Conservation (phyloP, 1,140 invertebrate species). For the Drosophila repleta region DNA sequence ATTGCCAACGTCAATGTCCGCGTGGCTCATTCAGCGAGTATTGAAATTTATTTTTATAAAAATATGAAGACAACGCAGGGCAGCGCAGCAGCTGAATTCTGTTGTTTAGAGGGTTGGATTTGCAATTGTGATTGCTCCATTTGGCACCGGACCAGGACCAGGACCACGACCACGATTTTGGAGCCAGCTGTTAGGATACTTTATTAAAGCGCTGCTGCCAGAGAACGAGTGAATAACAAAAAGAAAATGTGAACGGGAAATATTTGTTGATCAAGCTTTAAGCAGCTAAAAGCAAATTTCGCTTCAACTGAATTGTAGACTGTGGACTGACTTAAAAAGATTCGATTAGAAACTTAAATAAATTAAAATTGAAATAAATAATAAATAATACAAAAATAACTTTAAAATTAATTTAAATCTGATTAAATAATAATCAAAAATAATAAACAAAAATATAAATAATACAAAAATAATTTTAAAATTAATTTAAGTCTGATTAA, state of each 20-base stretch:
- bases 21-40: constrained; percentile 27
- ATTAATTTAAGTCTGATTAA: too few relatives aligned
- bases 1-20: constrained; percentile 43
- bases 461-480: too few relatives aligned
- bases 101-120: background rate
- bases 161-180: background rate
- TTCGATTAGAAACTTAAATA: too few relatives aligned
- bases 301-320: too few relatives aligned
- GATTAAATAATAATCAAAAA: too few relatives aligned
- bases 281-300: too few relatives aligned
- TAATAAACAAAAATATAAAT: too few relatives aligned
- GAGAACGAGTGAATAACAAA: background rate
- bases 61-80: constrained; percentile 21
- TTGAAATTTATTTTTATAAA: constrained; percentile 71
- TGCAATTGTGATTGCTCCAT: constrained; percentile 35
- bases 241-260: background rate
- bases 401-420: too few relatives aligned
- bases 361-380: too few relatives aligned
- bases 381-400: too few relatives aligned
- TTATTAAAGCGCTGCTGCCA: too few relatives aligned
- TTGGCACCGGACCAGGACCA: background rate
- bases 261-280: too few relatives aligned
- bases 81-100: constrained; percentile 16
- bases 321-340: background rate
- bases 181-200: constrained; percentile 36